Evolutionary conservation across 2,113 vertebrate species (phyloP).

Genomic region (Clarias macrocephalus): DNA sequence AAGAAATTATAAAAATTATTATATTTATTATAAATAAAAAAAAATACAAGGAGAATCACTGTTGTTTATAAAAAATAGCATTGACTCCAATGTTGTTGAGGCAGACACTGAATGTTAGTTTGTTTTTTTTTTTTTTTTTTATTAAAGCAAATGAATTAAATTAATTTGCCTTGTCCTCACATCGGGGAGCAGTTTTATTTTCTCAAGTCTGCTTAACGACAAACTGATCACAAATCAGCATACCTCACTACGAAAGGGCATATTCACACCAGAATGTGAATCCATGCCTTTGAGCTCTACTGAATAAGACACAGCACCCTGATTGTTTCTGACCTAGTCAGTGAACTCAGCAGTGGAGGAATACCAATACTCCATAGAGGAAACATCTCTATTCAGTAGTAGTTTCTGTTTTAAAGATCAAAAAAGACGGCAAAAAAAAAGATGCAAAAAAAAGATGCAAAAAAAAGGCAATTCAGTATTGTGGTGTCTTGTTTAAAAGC

Average conservation of each 20-base stretch:
- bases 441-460: slow-evolving; percentile 44
- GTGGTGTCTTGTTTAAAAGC: background rate
- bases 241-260: slow-evolving; percentile 14
- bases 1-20: background rate
- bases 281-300: slow-evolving; percentile 38
- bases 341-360: slow-evolving; percentile 62
- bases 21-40: background rate
- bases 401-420: slow-evolving; percentile 54
- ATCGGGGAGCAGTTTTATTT: background rate
- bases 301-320: slow-evolving; percentile 40
- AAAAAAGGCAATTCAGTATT: slow-evolving; percentile 47
- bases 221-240: slow-evolving; percentile 30
- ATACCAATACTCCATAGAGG: slow-evolving; percentile 66
- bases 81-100: background rate
- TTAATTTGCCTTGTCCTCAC: slow-evolving; percentile 1
- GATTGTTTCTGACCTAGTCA: slow-evolving; percentile 53
- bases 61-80: slow-evolving; percentile 7
- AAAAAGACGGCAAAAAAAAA: slow-evolving; percentile 48
- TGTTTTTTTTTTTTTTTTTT: background rate
- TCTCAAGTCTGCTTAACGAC: slow-evolving; percentile 7
- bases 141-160: background rate
- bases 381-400: slow-evolving; percentile 57
- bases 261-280: slow-evolving; percentile 12
- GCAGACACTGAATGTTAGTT: background rate
- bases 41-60: background rate